phyloP scores from a whole-genome alignment of 2,888 invertebrate species.

The Cloeon dipterum region DNA sequence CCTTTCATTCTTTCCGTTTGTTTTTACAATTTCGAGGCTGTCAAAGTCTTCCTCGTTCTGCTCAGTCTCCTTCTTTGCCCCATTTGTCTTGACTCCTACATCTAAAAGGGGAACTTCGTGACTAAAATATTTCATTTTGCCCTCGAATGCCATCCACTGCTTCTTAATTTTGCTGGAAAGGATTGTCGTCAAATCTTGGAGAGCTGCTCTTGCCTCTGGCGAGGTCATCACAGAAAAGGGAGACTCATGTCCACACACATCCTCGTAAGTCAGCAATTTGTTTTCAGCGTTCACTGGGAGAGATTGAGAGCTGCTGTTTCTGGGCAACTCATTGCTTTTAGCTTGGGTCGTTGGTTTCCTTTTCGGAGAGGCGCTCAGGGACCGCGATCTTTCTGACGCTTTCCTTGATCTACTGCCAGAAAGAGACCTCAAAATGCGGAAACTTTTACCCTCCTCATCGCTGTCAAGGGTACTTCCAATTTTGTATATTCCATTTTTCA shows the following conservation, averaged over 20 bases:
- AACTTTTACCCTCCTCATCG: not conserved
- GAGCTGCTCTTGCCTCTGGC: slow-evolving; percentile 25
- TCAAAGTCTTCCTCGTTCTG: slow-evolving; percentile 1
- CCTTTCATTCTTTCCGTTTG: not conserved
- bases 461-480: slow-evolving; percentile 19
- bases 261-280: not conserved
- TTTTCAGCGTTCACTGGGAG: not conserved
- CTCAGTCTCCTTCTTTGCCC: not conserved
- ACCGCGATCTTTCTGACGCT: not conserved
- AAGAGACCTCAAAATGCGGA: slow-evolving; percentile 4
- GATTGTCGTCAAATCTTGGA: slow-evolving; percentile 25
- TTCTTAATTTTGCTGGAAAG: slow-evolving; percentile 29
- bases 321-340: not conserved
- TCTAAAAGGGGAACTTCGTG: slow-evolving; percentile 7
- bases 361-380: slow-evolving; percentile 3
- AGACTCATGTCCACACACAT: not conserved
- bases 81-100: slow-evolving; percentile 4
- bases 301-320: not conserved
- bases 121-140: slow-evolving; percentile 11
- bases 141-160: slow-evolving; percentile 29
- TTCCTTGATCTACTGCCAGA: slow-evolving; percentile 4
- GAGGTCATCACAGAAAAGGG: slow-evolving; percentile 8
- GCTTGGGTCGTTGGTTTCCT: slow-evolving; percentile 2
- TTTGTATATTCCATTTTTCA: slow-evolving; percentile 31
- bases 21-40: slow-evolving; percentile 6